phyloP scores from a whole-genome alignment of 2,888 invertebrate species.

The Scaeva pyrastri region DNA sequence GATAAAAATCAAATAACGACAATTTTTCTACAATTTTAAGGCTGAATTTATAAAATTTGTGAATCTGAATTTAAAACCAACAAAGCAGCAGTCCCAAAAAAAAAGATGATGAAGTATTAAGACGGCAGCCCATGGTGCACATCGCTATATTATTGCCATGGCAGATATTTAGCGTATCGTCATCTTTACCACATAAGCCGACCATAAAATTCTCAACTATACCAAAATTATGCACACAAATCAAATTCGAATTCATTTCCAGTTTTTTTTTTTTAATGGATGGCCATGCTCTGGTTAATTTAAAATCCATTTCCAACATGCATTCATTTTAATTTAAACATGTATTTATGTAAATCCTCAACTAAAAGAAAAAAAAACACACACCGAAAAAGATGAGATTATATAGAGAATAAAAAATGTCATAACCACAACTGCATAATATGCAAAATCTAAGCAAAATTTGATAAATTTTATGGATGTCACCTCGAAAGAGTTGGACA shows the following conservation, averaged over 20 bases:
- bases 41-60: too few species aligned
- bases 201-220: background rate
- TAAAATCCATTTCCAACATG: background rate
- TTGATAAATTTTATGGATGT: constrained; percentile 1
- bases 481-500: background rate
- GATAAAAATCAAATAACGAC: too few species aligned
- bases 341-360: constrained; percentile 1
- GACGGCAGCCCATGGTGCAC: too few species aligned
- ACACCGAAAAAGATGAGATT: constrained; percentile 4
- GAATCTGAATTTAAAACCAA: too few species aligned
- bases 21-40: too few species aligned
- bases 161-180: background rate
- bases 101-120: too few species aligned
- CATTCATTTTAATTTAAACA: background rate
- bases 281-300: constrained; percentile 17
- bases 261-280: background rate
- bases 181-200: background rate
- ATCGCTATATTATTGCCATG: too few species aligned
- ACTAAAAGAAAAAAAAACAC: too few species aligned
- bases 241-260: background rate
- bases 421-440: constrained; percentile 5
- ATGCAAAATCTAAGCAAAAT: background rate
- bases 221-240: background rate
- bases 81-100: too few species aligned
- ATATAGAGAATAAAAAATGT: background rate